phyloP scores from a whole-genome alignment of 2,888 invertebrate species.

The Drosophila antonietae region DNA sequence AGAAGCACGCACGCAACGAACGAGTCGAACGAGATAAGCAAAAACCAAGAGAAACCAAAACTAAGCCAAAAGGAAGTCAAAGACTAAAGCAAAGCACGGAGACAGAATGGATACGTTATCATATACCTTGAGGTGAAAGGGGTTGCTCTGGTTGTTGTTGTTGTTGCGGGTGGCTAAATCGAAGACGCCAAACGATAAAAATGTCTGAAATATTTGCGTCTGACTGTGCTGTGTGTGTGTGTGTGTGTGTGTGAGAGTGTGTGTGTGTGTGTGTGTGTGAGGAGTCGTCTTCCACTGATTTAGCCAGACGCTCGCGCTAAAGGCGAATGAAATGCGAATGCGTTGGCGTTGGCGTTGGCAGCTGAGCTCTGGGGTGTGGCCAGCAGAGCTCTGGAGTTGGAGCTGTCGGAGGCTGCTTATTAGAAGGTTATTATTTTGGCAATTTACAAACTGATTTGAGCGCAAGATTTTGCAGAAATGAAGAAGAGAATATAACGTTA shows the following conservation, averaged over 20 bases:
- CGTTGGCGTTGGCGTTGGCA: slow-evolving; percentile 6
- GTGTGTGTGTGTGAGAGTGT: slow-evolving; percentile 6
- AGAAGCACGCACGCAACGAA: slow-evolving; percentile 28
- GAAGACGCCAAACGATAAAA: slow-evolving; percentile 84
- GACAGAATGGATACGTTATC: slow-evolving; percentile 28
- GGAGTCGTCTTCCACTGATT: slow-evolving; percentile 70
- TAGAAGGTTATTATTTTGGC: slow-evolving; percentile 79
- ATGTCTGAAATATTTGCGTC: slow-evolving; percentile 81
- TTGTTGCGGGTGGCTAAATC: slow-evolving; percentile 70
- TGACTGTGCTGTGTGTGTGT: slow-evolving; percentile 11
- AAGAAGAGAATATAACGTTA: slow-evolving; percentile 6
- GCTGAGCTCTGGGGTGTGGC: slow-evolving; percentile 47
- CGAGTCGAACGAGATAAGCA: neutral
- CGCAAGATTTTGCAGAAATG: slow-evolving; percentile 26
- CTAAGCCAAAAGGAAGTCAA: slow-evolving; percentile 31
- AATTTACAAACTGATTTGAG: slow-evolving; percentile 81
- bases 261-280: slow-evolving; percentile 28
- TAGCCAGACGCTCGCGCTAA: slow-evolving; percentile 72
- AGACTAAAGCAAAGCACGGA: slow-evolving; percentile 35
- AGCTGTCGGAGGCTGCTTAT: slow-evolving; percentile 57
- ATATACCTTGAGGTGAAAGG: slow-evolving; percentile 20
- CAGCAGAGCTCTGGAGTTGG: slow-evolving; percentile 9
- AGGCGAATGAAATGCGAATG: slow-evolving; percentile 24
- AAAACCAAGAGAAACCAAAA: slow-evolving; percentile 11
- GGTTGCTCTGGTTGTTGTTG: neutral